Evolutionary conservation across 2,888 invertebrate species (phyloP), one percentile per base, ranked within the genome.

Genomic region (Sinhomidia bicolor): DNA sequence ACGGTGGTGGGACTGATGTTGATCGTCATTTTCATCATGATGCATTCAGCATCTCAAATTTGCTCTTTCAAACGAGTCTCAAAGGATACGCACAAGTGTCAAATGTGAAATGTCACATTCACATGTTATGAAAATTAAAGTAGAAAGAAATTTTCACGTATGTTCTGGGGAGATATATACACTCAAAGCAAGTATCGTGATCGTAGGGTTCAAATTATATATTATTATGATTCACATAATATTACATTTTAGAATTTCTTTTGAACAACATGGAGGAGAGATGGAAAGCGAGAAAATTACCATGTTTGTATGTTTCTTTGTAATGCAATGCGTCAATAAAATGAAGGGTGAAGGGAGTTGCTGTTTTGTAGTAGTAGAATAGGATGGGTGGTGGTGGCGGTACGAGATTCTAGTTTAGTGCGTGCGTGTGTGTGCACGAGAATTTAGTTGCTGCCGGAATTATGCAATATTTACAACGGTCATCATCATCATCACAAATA

Each of bases 81-180:
- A 51, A 68, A 85, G 85, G 85, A 85, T 68, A 79, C 68, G 79
- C 85, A 85, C 85, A 85, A 85, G 85, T 85, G 85, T 85, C 85
- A 85, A 85, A 85, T 85, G 85, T 85, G 79, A 85, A 85, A 85
- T 85, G 85, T 85, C 85, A 85, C 65, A 78, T 85, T 85, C 85
- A 85, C 85, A 85, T 85, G 85, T 85, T 85, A 85, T 85, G 85
- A 85, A 85, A 85, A 85, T 85, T 85, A 78, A 85, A 85, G 85
- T 78, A 51, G 85, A 79, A 85, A 85, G 74, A 54, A 76, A 76
- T 54, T 62, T 74, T 80, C 44, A 41, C 80, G 80, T 80, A 80
- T 80, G 62, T 36, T 23, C 36, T 36, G 1, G 23, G 23, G 23
- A 29, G 12, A 71, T 29, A 14, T 29, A 9, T 36, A 47, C 9